Base-by-base conservation (phyloP, 2,888 invertebrate genomes). In the Andrena camellia region DNA sequence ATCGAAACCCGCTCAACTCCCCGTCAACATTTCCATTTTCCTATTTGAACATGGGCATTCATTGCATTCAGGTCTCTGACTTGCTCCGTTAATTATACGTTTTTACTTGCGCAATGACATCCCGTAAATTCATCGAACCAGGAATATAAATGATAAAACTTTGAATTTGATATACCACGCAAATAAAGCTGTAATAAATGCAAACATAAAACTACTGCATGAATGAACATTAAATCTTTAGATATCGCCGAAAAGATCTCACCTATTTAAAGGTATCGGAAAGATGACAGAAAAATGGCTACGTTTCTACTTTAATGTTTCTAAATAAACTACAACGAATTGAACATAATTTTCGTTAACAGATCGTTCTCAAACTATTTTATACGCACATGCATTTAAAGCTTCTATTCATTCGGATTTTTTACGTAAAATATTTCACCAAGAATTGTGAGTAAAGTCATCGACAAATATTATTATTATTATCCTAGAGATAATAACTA, bases 281-380 rank as follows among this genome's bases (percentile, higher is more conserved):
- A 71, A 71, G 31, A 42, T 82, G 62, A 74, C 17, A 71, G 71
- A 73, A 67, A 31, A 57, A 62, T 33, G 48, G 60, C 66, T 57
- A 31, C 31, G n/a, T n/a, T n/a, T n/a, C n/a, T n/a, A n/a, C n/a
- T n/a, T n/a, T n/a, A n/a, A n/a, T 76, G 48, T 81, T 71, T 71
- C 78, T 35, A 63, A 88, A 67, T 81, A 87, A 87, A 88, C 88
- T 81, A 75, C 66, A 77, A 74, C 85, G 31, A 83, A 69, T 69
- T 13, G 20, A 52, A 81, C 66, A n/a, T 29, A 35, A 85, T 33
- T 66, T 50, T 52, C 48, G 59, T 72, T 54, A 60, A 63, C 33
- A 62, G 26, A 69, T 8, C 31, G n/a, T 70, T 80, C 57, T 33
- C 23, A 23, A 23, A 42, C 26, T 6, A 10, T 67, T 52, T 52